Evolutionary conservation across 2,888 invertebrate species (phyloP).

Genomic region (Belgica antarctica): DNA sequence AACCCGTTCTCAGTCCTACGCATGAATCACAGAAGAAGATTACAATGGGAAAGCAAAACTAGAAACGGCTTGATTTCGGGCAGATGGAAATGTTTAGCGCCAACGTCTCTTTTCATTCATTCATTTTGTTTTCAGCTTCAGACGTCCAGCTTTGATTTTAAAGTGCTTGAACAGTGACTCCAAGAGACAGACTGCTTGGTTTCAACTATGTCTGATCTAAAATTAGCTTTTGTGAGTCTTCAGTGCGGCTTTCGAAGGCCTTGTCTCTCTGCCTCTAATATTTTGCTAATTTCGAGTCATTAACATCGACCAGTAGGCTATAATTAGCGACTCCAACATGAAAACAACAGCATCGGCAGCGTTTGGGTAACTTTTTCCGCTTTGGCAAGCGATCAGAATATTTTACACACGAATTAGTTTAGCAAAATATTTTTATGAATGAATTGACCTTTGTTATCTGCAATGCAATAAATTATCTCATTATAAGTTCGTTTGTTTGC

Average conservation of each 20-base stretch:
- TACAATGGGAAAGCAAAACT: neutral
- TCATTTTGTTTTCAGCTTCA: too few species aligned
- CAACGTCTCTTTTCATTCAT: constrained; percentile 21
- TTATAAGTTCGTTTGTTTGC: constrained; percentile 1
- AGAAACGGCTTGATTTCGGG: neutral
- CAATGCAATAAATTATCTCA: constrained; percentile 16
- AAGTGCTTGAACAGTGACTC: too few species aligned
- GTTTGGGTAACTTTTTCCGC: neutral
- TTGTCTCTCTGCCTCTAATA: neutral
- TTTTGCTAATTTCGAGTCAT: constrained; percentile 6
- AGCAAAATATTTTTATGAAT: constrained; percentile 6
- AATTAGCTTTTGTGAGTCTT: too few species aligned
- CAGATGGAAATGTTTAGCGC: constrained; percentile 21
- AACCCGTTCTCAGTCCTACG: constrained; percentile 11
- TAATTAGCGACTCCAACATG: neutral
- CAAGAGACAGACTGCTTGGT: too few species aligned
- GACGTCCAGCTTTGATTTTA: neutral
- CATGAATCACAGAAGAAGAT: neutral
- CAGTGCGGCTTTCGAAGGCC: too few species aligned
- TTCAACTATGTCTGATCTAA: too few species aligned
- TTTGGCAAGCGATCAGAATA: neutral
- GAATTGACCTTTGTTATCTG: constrained; percentile 17
- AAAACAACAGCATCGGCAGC: neutral
- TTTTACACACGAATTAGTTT: neutral
- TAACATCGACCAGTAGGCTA: neutral